Conservation (phyloP, 1,140 invertebrate species). For the Ridgeia piscesae region DNA sequence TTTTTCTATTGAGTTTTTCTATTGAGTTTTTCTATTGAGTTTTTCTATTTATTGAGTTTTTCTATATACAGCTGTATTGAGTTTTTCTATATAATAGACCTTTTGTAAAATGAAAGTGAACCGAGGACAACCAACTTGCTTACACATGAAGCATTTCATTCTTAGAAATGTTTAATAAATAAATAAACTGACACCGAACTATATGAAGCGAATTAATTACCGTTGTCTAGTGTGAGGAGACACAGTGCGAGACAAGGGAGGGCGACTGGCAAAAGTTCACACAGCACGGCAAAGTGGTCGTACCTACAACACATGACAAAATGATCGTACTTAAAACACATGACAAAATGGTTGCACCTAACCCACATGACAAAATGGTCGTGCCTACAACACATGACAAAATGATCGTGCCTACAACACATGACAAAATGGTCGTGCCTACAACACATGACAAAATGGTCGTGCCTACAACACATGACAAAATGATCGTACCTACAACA, state of each 20-base stretch:
- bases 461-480: constrained; percentile 78
- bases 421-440: constrained; percentile 90
- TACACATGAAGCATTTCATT: too few species aligned
- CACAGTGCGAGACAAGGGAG: constrained; percentile 76
- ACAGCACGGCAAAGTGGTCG: constrained; percentile 89
- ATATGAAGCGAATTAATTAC: constrained; percentile 11
- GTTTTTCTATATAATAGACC: too few species aligned
- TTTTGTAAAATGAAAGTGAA: too few species aligned
- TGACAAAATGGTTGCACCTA: constrained; percentile 88
- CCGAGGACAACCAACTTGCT: too few species aligned
- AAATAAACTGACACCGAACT: too few species aligned
- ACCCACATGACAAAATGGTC: constrained; percentile 89
- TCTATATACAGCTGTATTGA: too few species aligned
- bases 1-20: too few species aligned
- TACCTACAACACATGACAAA: constrained; percentile 77
- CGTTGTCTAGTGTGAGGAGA: constrained; percentile 53
- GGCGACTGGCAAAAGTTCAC: constrained; percentile 79
- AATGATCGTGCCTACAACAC: constrained; percentile 84
- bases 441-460: constrained; percentile 85
- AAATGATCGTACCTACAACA: constrained; percentile 88
- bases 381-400: constrained; percentile 79
- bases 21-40: too few species aligned
- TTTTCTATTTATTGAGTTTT: too few species aligned
- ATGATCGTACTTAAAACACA: constrained; percentile 83
- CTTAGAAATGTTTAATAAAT: too few species aligned